Evolutionary conservation across 2,888 invertebrate species (phyloP), one percentile per base, ranked within the genome.

Genomic region (Microctonus hyperodae): DNA sequence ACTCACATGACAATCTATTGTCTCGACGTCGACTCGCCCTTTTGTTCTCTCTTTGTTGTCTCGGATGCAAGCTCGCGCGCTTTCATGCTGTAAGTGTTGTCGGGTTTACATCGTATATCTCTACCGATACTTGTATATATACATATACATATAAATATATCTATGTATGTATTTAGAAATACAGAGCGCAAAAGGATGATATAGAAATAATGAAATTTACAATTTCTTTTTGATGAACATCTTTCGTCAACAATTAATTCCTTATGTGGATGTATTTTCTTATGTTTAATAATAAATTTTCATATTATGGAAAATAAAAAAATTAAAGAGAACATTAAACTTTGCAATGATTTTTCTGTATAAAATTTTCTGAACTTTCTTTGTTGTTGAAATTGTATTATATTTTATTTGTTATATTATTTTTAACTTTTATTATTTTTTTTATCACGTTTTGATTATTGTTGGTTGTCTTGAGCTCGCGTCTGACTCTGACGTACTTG

Each of bases 1-100:
- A 64, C 64, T 57, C 57, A 37, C 64, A 57, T 28, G 31, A 58
- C 64, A 58, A 64, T 25, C 50, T 58, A 64, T 58, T 64, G 64
- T 64, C 51, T 64, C 57, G 64, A 51, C 58, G 51, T 58, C 37
- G 64, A 33, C 37, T 64, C 23, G 23, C 11, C 63, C 64, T 51
- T 64, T 64, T 64, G 64, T 64, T 58, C 28, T 55, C 37, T 64
- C 64, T 64, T 64, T 64, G 64, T 64, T 64, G 64, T 64, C 57
- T 56, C 64, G 56, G 33, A 33, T 31, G 62, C 35, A 35, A 28
- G 64, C 58, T 64, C 51, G 57, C 44, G 37, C 37, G 37, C 37
- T n/a, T 64, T 64, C 64, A 64, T 33, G 58, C 64, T 58, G 51
- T 58, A 58, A 58, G 64, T 64, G 58, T 64, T 58, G 58, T 64